Evolutionary conservation across 2,797 vertebrate species (phyloP), one percentile per base, ranked within the genome.

Genomic region (Galaxias olidus): DNA sequence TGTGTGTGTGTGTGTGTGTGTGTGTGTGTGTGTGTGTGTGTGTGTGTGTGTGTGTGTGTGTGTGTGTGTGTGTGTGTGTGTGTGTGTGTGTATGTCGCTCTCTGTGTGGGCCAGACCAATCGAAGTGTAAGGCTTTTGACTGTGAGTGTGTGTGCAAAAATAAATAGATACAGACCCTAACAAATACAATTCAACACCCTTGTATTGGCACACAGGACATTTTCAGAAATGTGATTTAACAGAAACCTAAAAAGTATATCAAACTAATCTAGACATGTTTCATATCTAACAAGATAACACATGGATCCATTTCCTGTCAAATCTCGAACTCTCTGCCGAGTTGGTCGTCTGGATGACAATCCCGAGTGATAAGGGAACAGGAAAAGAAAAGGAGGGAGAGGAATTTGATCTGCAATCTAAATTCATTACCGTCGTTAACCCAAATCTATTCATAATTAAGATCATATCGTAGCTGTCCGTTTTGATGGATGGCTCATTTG

Each of bases 401-500:
- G 18, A 63, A 19, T 54, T n/a, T n/a, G 14, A n/a, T 54, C 41
- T 40, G 50, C 30, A 51, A 17, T 61, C 10, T 41, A 49, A 40
- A 50, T 50, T 50, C 14, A 61, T 51, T 18, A 18, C 11, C 48
- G 9, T 61, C 15, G 7, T 50, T 50, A 61, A 61, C 30, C 47
- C 59, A 61, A 51, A 50, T 61, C 59, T 50, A 61, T 51, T 61
- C 17, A 50, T 61, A 50, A 61, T 50, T 13, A 49, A 61, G 48
- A 61, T 61, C 41, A 61, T 61, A 50, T 42, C 10, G 15, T 61
- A 41, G n/a, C 59, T 61, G 59, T 61, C 59, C 41, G 7, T 12
- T 42, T 61, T 61, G 59, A 61, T 61, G 48, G 59, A 51, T 61
- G 17, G 59, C 15, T 61, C 15, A 51, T 51, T 61, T 50, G 59